phyloP scores from a whole-genome alignment of 2,797 vertebrate genomes.

The Chelonia mydas region DNA sequence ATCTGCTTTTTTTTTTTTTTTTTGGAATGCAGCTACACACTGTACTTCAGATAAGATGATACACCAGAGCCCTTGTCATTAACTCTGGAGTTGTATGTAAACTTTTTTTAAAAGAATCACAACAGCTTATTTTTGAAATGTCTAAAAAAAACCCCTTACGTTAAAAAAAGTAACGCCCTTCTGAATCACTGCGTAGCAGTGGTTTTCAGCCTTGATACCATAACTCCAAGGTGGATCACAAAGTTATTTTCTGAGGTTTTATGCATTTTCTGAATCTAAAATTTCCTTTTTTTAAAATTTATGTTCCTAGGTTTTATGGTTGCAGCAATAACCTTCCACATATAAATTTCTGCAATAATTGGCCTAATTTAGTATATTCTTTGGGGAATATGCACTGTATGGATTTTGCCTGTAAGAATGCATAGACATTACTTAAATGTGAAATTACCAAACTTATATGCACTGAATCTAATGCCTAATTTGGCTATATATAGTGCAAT shows the following conservation, averaged over 20 bases:
- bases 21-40: neutral
- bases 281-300: neutral
- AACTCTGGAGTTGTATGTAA: neutral
- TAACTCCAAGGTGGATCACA: neutral
- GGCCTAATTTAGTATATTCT: neutral
- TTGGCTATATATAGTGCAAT: neutral
- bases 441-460: neutral
- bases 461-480: neutral
- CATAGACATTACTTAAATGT: neutral
- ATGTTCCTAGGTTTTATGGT: neutral
- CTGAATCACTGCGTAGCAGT: neutral
- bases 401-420: neutral
- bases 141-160: neutral
- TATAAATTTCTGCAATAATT: accelerated
- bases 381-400: neutral
- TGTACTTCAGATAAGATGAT: neutral
- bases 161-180: neutral
- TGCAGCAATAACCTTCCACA: neutral
- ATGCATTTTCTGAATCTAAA: neutral
- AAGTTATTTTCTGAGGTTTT: neutral
- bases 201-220: neutral
- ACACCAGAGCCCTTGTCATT: neutral
- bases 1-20: neutral
- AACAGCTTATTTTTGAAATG: neutral
- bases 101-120: neutral